phyloP scores from a whole-genome alignment of 2,113 vertebrate species.

The Mesocricetus auratus region DNA sequence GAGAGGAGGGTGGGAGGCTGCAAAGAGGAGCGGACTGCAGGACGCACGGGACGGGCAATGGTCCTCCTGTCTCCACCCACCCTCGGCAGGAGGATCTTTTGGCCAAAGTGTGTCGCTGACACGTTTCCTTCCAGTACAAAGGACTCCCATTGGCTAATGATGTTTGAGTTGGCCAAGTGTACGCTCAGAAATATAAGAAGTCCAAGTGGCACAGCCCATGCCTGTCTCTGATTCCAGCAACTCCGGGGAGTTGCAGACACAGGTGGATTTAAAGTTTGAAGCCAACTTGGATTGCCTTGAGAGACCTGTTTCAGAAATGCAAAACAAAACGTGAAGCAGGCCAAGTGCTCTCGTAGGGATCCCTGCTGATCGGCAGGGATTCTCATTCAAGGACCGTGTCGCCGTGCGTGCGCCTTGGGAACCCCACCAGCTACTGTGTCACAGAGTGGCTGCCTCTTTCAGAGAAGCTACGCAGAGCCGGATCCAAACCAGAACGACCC shows the following conservation, averaged over 20 bases:
- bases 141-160: neutral
- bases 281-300: neutral
- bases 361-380: neutral
- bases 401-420: rapidly evolving
- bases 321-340: neutral
- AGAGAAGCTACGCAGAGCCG: neutral
- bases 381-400: no score
- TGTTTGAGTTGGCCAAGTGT: slow-evolving; percentile 21
- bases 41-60: neutral
- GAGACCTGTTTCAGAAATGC: neutral
- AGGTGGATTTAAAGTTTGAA: neutral
- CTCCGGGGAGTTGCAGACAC: neutral
- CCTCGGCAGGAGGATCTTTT: neutral
- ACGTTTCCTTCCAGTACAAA: slow-evolving; percentile 6
- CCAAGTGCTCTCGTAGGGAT: neutral
- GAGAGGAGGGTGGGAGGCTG: neutral
- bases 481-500: neutral
- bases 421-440: neutral
- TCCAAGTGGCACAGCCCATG: neutral
- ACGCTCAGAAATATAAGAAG: slow-evolving; percentile 19
- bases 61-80: neutral
- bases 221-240: neutral
- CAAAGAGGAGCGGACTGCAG: neutral
- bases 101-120: neutral
- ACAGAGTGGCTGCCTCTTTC: neutral